Conservation (phyloP, 2,888 invertebrate species). For the Agrochola lota region DNA sequence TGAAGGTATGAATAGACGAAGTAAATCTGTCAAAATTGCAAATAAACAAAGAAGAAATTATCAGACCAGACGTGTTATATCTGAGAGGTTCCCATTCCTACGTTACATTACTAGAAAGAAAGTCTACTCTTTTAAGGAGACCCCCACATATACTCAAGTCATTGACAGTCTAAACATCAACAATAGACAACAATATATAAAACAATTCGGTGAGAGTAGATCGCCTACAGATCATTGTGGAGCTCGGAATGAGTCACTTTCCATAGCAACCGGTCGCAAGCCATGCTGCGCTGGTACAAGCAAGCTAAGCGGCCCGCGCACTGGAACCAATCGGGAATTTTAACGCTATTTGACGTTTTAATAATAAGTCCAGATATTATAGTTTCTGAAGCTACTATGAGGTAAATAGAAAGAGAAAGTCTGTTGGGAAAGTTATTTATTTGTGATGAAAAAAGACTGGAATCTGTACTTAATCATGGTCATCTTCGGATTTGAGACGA, state of each 20-base stretch:
- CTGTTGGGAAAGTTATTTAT: constrained; percentile 27
- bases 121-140: constrained; percentile 20
- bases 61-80: neutral
- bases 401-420: constrained; percentile 45
- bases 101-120: constrained; percentile 15
- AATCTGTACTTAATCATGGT: constrained; percentile 11
- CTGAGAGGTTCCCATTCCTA: neutral
- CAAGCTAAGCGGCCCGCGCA: constrained; percentile 32
- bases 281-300: constrained; percentile 9
- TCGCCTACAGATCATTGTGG: constrained; percentile 76
- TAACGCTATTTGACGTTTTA: constrained; percentile 35
- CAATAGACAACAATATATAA: neutral
- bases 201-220: constrained; percentile 67
- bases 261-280: constrained; percentile 68
- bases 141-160: constrained; percentile 16
- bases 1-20: neutral
- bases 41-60: neutral
- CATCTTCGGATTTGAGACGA: neutral
- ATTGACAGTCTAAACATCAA: constrained; percentile 24
- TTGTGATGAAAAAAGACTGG: constrained; percentile 10
- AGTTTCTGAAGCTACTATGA: constrained; percentile 20
- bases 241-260: constrained; percentile 75
- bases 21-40: neutral
- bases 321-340: constrained; percentile 55
- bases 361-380: constrained; percentile 28